Conservation (phyloP, 2,797 vertebrate genomes). For the Sarcoramphus papa region DNA sequence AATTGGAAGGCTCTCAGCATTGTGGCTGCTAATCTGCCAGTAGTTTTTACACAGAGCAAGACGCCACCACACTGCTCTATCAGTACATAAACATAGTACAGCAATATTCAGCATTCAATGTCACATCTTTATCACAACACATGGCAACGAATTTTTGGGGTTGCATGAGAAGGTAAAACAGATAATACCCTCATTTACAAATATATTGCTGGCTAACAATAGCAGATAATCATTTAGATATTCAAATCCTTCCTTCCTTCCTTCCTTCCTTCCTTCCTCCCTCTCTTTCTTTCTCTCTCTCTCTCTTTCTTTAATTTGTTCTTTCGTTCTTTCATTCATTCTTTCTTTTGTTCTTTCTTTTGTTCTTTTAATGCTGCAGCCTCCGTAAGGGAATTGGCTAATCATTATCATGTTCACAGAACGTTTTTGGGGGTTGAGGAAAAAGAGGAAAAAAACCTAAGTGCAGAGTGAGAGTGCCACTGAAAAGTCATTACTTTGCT, state of each 20-base stretch:
- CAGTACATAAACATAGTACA: neutral
- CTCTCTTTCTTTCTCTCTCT: no score
- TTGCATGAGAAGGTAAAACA: neutral
- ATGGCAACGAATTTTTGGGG: neutral
- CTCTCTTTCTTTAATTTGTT: no score
- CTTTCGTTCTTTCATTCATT: no score
- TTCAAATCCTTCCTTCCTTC: neutral
- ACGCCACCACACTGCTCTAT: neutral
- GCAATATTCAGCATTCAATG: neutral
- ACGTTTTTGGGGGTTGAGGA: neutral
- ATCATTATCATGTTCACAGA: neutral
- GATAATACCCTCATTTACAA: neutral
- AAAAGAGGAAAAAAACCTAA: neutral
- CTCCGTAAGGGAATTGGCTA: neutral
- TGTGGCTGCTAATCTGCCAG: neutral
- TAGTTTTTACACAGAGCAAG: neutral
- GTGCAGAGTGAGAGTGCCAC: neutral
- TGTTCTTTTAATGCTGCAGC: neutral
- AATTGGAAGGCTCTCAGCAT: neutral
- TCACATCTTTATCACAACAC: neutral
- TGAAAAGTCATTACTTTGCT: conserved; percentile 21
- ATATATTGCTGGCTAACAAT: neutral
- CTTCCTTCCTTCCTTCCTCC: accelerated
- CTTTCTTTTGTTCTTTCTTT: no score
- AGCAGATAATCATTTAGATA: neutral